phyloP scores from a whole-genome alignment of 2,888 invertebrate genomes.

The Rotaria sp. region DNA sequence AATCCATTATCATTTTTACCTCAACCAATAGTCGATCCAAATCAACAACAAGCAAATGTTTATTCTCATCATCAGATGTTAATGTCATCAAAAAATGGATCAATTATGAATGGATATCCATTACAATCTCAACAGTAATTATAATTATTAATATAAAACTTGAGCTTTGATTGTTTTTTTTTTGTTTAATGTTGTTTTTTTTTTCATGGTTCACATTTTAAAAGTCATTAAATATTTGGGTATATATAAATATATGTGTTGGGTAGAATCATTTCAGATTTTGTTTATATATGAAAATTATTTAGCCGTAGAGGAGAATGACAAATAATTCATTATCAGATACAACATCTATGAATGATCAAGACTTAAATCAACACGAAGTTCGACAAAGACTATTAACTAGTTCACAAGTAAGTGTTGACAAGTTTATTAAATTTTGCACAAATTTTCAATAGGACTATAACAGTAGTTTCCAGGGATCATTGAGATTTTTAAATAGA shows the following conservation, averaged over 20 bases:
- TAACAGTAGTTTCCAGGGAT: too few species aligned
- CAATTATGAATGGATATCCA: conserved; percentile 22
- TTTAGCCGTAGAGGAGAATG: background rate
- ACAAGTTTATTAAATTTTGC: too few species aligned
- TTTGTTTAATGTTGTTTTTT: background rate
- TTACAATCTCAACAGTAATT: conserved; percentile 3
- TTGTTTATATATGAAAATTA: background rate
- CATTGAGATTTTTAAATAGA: too few species aligned
- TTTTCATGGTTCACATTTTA: background rate
- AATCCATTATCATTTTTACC: conserved; percentile 3
- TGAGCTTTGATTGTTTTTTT: background rate
- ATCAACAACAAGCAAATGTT: conserved; percentile 20
- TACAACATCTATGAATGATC: background rate
- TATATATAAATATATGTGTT: background rate
- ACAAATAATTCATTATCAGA: background rate
- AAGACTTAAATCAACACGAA: background rate
- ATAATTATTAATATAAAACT: background rate
- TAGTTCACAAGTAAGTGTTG: background rate
- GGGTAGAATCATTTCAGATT: background rate
- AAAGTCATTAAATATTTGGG: background rate
- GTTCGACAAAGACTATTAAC: background rate
- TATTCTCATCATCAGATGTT: conserved; percentile 17
- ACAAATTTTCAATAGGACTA: too few species aligned
- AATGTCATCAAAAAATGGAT: conserved; percentile 15
- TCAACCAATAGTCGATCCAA: background rate